A percentile compares a stretch with the other conserved stretches of the same genome.
These are phyloP conservation scores for Strigamia transsilvanica DNA, from an alignment of 2,888 invertebrate genomes.

Conservation along the genomic window DNA sequence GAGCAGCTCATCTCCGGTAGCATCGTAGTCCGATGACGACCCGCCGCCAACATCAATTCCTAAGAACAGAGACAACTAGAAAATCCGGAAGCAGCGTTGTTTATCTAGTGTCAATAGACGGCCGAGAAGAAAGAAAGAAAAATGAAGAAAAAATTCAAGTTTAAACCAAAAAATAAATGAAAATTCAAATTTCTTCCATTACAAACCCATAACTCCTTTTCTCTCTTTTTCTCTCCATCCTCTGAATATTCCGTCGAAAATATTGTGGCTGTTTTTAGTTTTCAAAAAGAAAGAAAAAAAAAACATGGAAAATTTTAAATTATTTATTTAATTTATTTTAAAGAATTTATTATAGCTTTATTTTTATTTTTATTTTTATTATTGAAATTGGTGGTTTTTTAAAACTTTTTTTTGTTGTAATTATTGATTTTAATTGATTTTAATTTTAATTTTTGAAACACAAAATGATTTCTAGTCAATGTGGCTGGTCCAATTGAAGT, in stretches of 20 bases:
- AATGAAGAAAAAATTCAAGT: background rate
- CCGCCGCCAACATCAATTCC: conserved; percentile 3
- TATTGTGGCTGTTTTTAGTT: conserved; percentile 22
- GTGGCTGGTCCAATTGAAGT: conserved; percentile 32
- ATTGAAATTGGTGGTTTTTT: background rate
- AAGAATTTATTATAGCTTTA: background rate
- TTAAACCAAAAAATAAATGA: conserved; percentile 3
- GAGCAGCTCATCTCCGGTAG: conserved; percentile 37
- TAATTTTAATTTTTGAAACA: background rate
- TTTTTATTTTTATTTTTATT: background rate
- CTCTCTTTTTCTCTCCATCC: conserved; percentile 33
- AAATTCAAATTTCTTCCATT: conserved; percentile 32
- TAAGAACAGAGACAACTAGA: conserved; percentile 35
- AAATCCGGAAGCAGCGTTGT: conserved; percentile 5
- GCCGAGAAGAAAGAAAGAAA: conserved; percentile 25
- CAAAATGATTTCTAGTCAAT: conserved; percentile 18
- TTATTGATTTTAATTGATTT: background rate
- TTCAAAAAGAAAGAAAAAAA: background rate
- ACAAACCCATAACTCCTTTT: conserved; percentile 15
- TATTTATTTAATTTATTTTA: conserved; percentile 31
- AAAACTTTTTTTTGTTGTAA: background rate
- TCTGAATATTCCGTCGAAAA: conserved; percentile 29
- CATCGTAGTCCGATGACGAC: conserved; percentile 27
- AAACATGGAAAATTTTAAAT: background rate
- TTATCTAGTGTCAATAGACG: conserved; percentile 12